These are phyloP conservation scores for Hydrotaea diabolus DNA, from an alignment of 2,888 invertebrate genomes.

Conservation along the genomic window DNA sequence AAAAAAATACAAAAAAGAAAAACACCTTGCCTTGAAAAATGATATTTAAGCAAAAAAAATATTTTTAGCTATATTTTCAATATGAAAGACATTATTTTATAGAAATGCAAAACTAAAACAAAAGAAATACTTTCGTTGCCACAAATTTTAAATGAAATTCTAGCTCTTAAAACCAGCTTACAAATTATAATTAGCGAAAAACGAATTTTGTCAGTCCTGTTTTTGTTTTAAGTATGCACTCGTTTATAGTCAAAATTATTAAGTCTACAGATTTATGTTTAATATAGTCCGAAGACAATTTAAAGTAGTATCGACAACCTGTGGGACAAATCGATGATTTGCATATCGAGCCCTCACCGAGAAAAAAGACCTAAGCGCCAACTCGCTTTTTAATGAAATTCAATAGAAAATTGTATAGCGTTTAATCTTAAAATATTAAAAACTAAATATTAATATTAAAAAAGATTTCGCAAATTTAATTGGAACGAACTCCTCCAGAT, in stretches of 20 bases:
- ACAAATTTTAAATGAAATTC: background rate
- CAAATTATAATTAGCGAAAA: slow-evolving; percentile 2
- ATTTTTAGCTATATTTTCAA: slow-evolving; percentile 32
- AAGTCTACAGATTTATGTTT: background rate
- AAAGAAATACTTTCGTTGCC: slow-evolving; percentile 9
- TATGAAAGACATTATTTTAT: slow-evolving; percentile 53
- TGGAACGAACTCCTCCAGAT: too few relatives aligned
- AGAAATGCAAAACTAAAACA: background rate
- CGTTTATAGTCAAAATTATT: background rate
- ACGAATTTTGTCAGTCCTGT: background rate
- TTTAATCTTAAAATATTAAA: too few relatives aligned
- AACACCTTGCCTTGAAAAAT: slow-evolving; percentile 37
- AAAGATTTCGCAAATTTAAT: too few relatives aligned
- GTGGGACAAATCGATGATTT: too few relatives aligned
- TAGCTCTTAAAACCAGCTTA: background rate
- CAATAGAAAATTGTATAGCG: too few relatives aligned
- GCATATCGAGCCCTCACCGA: too few relatives aligned
- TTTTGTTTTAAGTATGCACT: background rate
- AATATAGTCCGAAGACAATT: too few relatives aligned
- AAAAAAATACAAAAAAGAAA: slow-evolving; percentile 6
- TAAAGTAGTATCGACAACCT: too few relatives aligned
- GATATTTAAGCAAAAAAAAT: background rate
- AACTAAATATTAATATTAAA: too few relatives aligned
- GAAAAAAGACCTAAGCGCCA: too few relatives aligned
- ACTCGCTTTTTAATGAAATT: too few relatives aligned